These are phyloP conservation scores for Zele albiditarsus DNA, from an alignment of 2,888 invertebrate species.

Conservation along the genomic window DNA sequence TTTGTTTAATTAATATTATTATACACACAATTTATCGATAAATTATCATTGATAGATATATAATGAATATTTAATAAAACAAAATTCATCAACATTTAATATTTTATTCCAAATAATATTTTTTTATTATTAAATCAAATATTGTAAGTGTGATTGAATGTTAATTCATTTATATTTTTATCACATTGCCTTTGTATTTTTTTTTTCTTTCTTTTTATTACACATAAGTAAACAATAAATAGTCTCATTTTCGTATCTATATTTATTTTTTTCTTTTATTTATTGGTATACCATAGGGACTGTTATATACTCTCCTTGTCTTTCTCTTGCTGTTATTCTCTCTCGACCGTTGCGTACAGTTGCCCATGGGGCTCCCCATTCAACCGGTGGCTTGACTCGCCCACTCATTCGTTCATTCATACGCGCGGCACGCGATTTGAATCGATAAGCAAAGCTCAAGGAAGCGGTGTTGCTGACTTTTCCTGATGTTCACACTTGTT, in stretches of 20 bases:
- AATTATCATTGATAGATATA: too few relatives aligned
- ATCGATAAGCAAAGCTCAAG: conserved; percentile 68
- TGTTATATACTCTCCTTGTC: neutral
- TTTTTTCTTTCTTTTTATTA: too few relatives aligned
- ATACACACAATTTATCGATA: too few relatives aligned
- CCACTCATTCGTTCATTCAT: conserved; percentile 71
- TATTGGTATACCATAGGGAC: conserved; percentile 1
- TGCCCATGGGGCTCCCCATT: conserved; percentile 57
- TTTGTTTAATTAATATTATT: too few relatives aligned
- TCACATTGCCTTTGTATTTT: too few relatives aligned
- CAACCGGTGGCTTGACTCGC: conserved; percentile 68
- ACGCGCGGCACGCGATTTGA: conserved; percentile 70
- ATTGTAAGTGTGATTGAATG: too few relatives aligned
- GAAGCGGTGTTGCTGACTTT: conserved; percentile 53
- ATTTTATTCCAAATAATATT: too few relatives aligned
- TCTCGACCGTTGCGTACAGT: conserved; percentile 6
- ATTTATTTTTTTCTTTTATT: too few relatives aligned
- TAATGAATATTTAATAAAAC: too few relatives aligned
- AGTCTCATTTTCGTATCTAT: neutral
- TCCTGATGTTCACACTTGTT: conserved; percentile 40
- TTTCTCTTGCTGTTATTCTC: conserved; percentile 1
- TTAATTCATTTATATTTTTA: too few relatives aligned
- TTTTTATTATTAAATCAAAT: too few relatives aligned
- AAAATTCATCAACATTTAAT: too few relatives aligned
- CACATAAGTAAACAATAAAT: neutral